Percentiles rank a stretch among this genome's conserved stretches.
Evolutionary conservation across 1,140 invertebrate species (phyloP).

Genomic region (Trichogramma pretiosum): DNA sequence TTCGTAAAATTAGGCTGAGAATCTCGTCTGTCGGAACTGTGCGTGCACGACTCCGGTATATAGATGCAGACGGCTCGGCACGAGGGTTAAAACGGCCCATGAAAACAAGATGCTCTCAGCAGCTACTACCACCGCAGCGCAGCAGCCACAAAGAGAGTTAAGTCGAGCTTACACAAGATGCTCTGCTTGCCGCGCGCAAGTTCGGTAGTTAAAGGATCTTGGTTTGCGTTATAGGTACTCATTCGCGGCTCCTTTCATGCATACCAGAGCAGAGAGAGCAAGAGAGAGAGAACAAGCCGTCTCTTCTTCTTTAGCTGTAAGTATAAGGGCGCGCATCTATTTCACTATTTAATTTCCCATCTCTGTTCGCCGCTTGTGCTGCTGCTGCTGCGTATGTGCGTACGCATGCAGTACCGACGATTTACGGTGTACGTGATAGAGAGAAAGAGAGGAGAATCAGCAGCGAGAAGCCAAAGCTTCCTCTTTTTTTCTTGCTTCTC

Average conservation of each 20-base stretch:
- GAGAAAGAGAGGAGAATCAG: no score
- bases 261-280: slow-evolving; percentile 35
- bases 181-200: slow-evolving; percentile 24
- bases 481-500: no score
- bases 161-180: slow-evolving; percentile 16
- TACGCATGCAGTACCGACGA: no score
- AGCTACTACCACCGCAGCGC: background rate
- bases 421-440: no score
- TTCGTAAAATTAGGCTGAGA: slow-evolving; percentile 14
- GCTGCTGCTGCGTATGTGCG: background rate
- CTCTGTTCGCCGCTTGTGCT: slow-evolving; percentile 3
- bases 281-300: slow-evolving; percentile 1
- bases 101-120: slow-evolving; percentile 19
- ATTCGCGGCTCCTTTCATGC: slow-evolving; percentile 32
- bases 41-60: no score
- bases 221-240: no score
- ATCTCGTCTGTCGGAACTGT: no score
- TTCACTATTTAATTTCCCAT: slow-evolving; percentile 22
- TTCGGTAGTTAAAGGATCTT: slow-evolving; percentile 30
- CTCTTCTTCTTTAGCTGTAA: no score
- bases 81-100: slow-evolving; percentile 17
- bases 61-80: slow-evolving; percentile 6
- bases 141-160: no score
- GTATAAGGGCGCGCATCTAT: slow-evolving; percentile 12
- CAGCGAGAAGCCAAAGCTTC: no score